Evolutionary conservation across 1,140 invertebrate genomes (phyloP), one percentile per base, ranked within the genome.

Genomic region (Aphelenchoides avenae): DNA sequence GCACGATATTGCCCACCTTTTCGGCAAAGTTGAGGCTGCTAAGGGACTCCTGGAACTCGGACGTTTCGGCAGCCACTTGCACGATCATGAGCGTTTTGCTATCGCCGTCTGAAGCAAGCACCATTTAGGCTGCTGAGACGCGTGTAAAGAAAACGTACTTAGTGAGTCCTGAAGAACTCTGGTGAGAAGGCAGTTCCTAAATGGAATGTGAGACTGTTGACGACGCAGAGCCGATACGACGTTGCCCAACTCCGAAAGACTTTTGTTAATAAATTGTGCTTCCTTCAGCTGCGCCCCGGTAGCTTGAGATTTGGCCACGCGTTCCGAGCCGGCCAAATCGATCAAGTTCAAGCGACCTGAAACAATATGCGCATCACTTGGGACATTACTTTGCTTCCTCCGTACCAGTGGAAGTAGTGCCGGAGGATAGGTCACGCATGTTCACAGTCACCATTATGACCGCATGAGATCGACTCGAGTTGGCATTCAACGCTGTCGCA

Each of bases 391-490:
- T 27, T 31, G 31, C 24, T 36, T 30, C 13, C 20, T 50, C 50
- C 6, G 24, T 33, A 52, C 68, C 68, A 18, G 48, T 62, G 18
- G 47, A 73, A 7, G 43, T 36, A 1, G 33, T 40, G 44, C 55
- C 41, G 24, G 57, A 73, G 3, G 60, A 44, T 42, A 52, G 54
- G 46, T 71, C 71, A 13, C 27, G 50, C 15, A 51, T 66, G n/a
- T 43, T 57, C 15, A 71, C 51, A 6, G 51, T 84, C 36, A 92
- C 86, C 2, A 88, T 89, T 15, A 95, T 83, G 48, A 96, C 86
- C 0, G 91, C 91, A 80, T 96, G 92, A 68, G 89, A 92, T 63
- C 92, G 84, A 50, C 89, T 92, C 0, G 91, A 94, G 76, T 89
- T 84, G 47, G 89, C 87, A 77, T 96, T 96, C 89, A 95, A 92